phyloP scores from a whole-genome alignment of 2,113 vertebrate genomes.

The Mugil cephalus region DNA sequence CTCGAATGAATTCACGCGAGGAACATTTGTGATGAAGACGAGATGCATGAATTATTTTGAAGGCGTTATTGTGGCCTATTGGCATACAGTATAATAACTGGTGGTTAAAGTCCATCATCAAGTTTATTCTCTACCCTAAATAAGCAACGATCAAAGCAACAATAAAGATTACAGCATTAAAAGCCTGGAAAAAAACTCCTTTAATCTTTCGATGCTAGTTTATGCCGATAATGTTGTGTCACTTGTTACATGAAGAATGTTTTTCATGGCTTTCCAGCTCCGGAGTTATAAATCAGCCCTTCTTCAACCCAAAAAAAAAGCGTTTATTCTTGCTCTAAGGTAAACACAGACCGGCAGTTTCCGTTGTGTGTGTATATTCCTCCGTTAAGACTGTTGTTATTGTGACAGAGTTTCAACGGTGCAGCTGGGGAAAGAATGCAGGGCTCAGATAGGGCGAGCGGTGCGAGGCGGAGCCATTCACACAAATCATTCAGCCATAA shows the following conservation, averaged over 20 bases:
- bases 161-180: not conserved
- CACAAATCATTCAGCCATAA: constrained; percentile 24
- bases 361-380: constrained; percentile 8
- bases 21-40: too few species aligned
- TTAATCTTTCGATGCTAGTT: not conserved
- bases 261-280: not conserved
- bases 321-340: not conserved
- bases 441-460: constrained; percentile 33
- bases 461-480: constrained; percentile 4
- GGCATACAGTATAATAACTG: too few species aligned
- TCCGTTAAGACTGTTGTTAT: constrained; percentile 38
- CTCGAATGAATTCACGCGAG: too few species aligned
- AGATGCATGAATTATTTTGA: too few species aligned
- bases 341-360: constrained; percentile 30
- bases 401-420: constrained; percentile 52
- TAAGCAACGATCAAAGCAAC: too few species aligned
- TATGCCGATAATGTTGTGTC: not conserved
- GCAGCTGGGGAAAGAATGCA: constrained; percentile 67
- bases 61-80: too few species aligned
- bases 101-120: too few species aligned
- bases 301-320: constrained; percentile 11
- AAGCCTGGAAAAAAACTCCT: not conserved
- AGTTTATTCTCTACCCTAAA: too few species aligned
- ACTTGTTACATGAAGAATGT: not conserved
- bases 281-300: constrained; percentile 5